Base-by-base conservation (phyloP, 2,888 invertebrate genomes). In the Morpho deidamia region DNA sequence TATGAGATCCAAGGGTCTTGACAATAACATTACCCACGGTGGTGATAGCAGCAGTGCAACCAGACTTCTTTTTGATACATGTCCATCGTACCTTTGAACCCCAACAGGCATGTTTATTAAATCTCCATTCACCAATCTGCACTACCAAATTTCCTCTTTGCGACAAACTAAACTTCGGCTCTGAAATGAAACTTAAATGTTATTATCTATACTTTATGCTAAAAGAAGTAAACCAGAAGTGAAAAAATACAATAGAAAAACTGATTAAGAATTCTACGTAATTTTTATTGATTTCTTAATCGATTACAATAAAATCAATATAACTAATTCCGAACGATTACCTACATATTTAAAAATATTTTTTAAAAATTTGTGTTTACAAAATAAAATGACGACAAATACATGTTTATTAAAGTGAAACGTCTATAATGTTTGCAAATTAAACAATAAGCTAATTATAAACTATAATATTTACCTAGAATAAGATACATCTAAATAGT, bases 51-150 rank as follows among this genome's bases (percentile, higher is more conserved):
- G 88, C 88, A 3, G 76, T 84, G 57, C 88, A 89, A 0, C 88
- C 87, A 11, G 65, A 76, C 65, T 86, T 88, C 74, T 87, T 89
- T 67, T 88, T 88, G 64, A 87, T 85, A 64, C 89, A 89, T 0
- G 85, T 83, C 88, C 88, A 89, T 9, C 88, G 81, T 2, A 85
- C 78, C 64, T 86, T 87, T 49, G 85, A 77, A 7, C 88, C 88
- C 84, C 86, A 87, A 51, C 79, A 78, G 0, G 86, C 83, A 61
- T 88, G 87, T 63, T 87, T 86, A 67, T 86, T 86, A 65, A 87
- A 89, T 1, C 88, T 74, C 87, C 87, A 87, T 40, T 82, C 78
- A 0, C 88, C 89, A 39, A 89, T 88, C 65, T 85, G 82, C 9
- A 89, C 82, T 35, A 89, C 84, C 39, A 88, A 66, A 60, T 88